Percentiles rank a stretch among this genome's conserved stretches.
Evolutionary conservation across 2,888 invertebrate genomes (phyloP).

Genomic region (Leptogaster cylindrica): DNA sequence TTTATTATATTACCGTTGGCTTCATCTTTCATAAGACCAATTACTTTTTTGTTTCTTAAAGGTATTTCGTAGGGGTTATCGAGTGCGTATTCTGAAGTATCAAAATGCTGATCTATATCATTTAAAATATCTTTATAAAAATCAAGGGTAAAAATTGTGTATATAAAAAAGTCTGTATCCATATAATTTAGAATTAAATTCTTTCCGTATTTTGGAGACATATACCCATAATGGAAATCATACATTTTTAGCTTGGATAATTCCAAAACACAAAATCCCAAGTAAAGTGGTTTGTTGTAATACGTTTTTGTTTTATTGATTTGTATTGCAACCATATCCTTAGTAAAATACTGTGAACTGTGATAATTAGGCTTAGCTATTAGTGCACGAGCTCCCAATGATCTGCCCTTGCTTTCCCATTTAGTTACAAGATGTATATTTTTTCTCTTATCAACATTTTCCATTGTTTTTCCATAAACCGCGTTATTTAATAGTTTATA

Average conservation of each 20-base stretch:
- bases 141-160: constrained; percentile 42
- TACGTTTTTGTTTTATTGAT: constrained; percentile 33
- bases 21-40: constrained; percentile 48
- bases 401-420: constrained; percentile 48
- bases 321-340: background rate
- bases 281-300: constrained; percentile 47
- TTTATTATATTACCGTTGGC: constrained; percentile 34
- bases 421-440: constrained; percentile 44
- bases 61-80: constrained; percentile 52
- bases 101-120: constrained; percentile 50
- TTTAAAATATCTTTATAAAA: constrained; percentile 44
- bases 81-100: constrained; percentile 52
- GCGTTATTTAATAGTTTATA: constrained; percentile 31
- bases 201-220: constrained; percentile 20
- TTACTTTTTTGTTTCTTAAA: constrained; percentile 41
- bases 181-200: constrained; percentile 21
- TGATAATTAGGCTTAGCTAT: constrained; percentile 43
- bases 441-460: constrained; percentile 48
- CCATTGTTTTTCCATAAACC: constrained; percentile 46
- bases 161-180: constrained; percentile 43
- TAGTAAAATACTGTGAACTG: constrained; percentile 37
- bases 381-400: constrained; percentile 20
- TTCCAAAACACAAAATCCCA: constrained; percentile 21
- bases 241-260: constrained; percentile 46
- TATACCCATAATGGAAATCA: constrained; percentile 46